Conservation (phyloP, 1,140 invertebrate species). For the Nasonia longicornis region DNA sequence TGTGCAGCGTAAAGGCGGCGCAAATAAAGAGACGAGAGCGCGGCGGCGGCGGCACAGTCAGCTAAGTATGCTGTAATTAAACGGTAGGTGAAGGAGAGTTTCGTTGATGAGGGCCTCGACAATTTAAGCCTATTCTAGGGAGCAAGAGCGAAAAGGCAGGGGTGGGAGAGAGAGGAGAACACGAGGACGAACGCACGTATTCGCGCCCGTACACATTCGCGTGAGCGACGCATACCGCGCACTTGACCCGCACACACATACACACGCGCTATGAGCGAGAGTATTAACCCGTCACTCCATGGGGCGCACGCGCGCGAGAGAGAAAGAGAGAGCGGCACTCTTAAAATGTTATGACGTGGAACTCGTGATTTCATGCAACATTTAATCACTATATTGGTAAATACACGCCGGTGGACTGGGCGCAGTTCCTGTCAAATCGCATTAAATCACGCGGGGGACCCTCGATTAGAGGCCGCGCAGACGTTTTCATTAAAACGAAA, state of each 20-base stretch:
- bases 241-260: constrained; percentile 44
- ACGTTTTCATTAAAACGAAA: neutral
- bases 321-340: constrained; percentile 49
- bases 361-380: constrained; percentile 68
- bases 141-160: neutral
- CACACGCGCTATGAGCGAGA: constrained; percentile 9
- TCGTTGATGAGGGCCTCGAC: constrained; percentile 58
- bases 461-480: neutral
- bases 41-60: constrained; percentile 18
- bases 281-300: constrained; percentile 52
- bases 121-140: constrained; percentile 61
- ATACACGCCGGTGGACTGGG: constrained; percentile 46
- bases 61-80: constrained; percentile 62
- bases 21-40: constrained; percentile 35
- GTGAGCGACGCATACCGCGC: constrained; percentile 23
- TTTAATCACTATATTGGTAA: constrained; percentile 68
- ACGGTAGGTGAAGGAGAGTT: constrained; percentile 57
- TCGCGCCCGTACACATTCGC: constrained; percentile 2
- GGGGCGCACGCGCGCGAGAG: constrained; percentile 14
- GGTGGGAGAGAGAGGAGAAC: neutral
- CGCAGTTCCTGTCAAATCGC: neutral
- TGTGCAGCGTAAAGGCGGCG: constrained; percentile 6
- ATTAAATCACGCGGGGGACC: too few relatives aligned
- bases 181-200: constrained; percentile 15
- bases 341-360: constrained; percentile 69